Base-by-base conservation (phyloP, 2,888 invertebrate species). In the Eubasilissa splendida region DNA sequence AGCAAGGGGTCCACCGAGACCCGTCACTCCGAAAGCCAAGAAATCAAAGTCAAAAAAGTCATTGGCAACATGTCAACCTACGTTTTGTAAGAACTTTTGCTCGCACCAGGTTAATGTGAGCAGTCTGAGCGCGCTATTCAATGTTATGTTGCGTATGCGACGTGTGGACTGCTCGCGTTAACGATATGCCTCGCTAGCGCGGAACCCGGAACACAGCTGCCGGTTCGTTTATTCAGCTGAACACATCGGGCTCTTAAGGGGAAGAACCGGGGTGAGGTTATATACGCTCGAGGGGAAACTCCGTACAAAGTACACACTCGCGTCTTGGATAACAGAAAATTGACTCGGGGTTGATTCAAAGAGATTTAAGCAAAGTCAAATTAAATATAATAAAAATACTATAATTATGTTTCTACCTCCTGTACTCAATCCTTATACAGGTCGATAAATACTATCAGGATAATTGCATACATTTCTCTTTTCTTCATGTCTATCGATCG, bases 161-260 rank as follows among this genome's bases (percentile, higher is more conserved):
- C 42, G 42, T 42, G 4, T 2, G 42, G 42, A 42, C 42, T 7
- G 42, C 42, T 42, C 7, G 42, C 22, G 22, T 22, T 22, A 22
- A 22, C 22, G 22, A 22, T 22, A 22, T 42, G 7, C 42, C 42
- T 42, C 42, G 42, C 42, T 7, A 42, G 2, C 4, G 42, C 4
- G 42, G 7, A 42, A 7, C 42, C 42, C 4, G 42, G 42, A 42
- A 4, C 2, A 42, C 42, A 56, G 56, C 11, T 33, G 14, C 56
- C 56, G 33, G 71, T 73, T 73, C 33, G 33, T 73, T 58, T 73
- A 73, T 73, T 73, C 56, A 56, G 42, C 33, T 56, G 71, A 73
- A 70, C n/a, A 58, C 12, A 58, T n/a, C 12, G 71, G 14, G 56
- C n/a, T 11, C 53, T 10, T 31, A 4, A 58, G 31, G 71, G 56